Percentiles rank a stretch among this genome's conserved stretches.
phyloP scores from a whole-genome alignment of 2,797 vertebrate species.

The Xerus rutilus region DNA sequence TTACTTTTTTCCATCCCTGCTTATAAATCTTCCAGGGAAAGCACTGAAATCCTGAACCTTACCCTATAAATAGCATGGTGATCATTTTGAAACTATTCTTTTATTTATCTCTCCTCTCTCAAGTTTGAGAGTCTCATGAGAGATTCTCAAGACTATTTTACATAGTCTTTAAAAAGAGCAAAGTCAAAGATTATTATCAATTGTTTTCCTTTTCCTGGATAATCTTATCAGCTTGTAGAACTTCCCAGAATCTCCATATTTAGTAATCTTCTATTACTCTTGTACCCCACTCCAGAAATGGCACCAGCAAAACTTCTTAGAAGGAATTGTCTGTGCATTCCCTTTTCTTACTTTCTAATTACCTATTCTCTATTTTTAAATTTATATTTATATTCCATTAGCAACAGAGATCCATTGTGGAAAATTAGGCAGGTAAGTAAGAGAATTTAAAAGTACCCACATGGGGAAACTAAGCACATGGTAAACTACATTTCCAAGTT shows the following conservation, averaged over 20 bases:
- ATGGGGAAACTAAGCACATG: neutral
- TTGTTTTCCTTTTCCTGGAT: neutral
- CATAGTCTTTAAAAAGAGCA: neutral
- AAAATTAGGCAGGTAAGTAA: neutral
- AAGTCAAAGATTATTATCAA: conserved; percentile 6
- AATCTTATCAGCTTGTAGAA: neutral
- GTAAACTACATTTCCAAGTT: neutral
- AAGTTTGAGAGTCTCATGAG: neutral
- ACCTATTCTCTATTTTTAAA: neutral
- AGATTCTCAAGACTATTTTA: neutral
- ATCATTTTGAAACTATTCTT: neutral
- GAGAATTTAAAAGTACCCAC: neutral
- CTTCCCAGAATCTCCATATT: neutral
- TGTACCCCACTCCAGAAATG: neutral
- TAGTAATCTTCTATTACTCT: neutral
- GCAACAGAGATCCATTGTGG: neutral
- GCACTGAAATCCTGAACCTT: conserved; percentile 53
- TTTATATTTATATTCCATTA: neutral
- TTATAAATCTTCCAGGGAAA: conserved; percentile 41
- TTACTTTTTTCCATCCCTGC: neutral
- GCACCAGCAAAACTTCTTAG: neutral
- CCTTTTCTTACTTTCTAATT: neutral
- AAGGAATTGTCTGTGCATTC: neutral
- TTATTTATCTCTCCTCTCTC: neutral
- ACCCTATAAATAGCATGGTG: neutral